phyloP scores from a whole-genome alignment of 53 echinoderm and acorn worm genomes.

The Crossaster papposus region DNA sequence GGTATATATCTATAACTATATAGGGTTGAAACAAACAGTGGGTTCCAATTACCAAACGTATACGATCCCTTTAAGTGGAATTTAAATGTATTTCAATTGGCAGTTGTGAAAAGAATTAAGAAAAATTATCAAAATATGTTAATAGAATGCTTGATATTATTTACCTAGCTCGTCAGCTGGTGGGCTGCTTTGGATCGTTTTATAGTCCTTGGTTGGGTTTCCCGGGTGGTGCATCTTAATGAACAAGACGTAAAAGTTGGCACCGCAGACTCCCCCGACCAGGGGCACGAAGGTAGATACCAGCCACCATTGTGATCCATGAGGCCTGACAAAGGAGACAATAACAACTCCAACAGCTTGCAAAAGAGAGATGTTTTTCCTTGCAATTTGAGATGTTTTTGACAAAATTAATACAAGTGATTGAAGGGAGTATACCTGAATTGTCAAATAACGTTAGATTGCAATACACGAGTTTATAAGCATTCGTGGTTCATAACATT shows the following conservation, averaged over 20 bases:
- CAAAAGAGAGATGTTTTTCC: no score
- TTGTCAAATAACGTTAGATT: no score
- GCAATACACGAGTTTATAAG: no score
- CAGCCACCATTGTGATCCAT: slow-evolving; percentile 84
- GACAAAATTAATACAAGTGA: no score
- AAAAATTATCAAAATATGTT: not conserved
- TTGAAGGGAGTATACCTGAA: no score
- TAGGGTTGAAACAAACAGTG: no score
- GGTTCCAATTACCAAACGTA: no score
- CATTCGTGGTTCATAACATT: no score
- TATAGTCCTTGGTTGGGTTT: not conserved
- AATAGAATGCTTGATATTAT: not conserved
- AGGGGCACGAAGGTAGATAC: slow-evolving; percentile 81
- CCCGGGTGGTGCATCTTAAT: slow-evolving; percentile 76
- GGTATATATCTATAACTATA: no score
- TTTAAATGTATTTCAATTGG: not conserved
- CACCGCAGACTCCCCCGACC: slow-evolving; percentile 73
- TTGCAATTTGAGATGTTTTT: no score
- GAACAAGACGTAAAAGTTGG: slow-evolving; percentile 66
- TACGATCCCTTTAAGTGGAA: no score
- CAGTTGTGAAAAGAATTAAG: not conserved
- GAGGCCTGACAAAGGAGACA: slow-evolving; percentile 58
- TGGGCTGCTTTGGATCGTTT: not conserved
- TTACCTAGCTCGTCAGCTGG: not conserved
- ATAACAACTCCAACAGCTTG: no score